phyloP scores from a whole-genome alignment of 2,797 vertebrate genomes.

The Enteromius radiatus region DNA sequence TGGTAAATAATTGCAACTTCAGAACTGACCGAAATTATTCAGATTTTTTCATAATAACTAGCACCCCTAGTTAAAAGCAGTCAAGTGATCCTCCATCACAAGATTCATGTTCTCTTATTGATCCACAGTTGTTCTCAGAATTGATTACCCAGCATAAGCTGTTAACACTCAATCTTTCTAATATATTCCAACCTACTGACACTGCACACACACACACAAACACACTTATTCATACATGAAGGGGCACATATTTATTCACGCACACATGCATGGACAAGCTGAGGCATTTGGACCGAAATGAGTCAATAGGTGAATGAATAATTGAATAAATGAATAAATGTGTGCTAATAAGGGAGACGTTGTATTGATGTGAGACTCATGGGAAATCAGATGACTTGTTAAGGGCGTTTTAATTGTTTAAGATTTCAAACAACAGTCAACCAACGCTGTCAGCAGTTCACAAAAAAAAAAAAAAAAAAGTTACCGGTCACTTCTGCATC shows the following conservation, averaged over 20 bases:
- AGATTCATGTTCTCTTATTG: slow-evolving; percentile 7
- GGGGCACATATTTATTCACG: slow-evolving; percentile 36
- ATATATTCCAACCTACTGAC: slow-evolving; percentile 37
- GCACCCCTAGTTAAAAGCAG: background rate
- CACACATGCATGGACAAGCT: slow-evolving; percentile 17
- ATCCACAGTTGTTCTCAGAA: slow-evolving; percentile 16
- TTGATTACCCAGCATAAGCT: slow-evolving; percentile 22
- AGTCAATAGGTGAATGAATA: slow-evolving; percentile 69
- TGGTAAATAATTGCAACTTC: background rate
- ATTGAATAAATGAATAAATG: slow-evolving; percentile 77
- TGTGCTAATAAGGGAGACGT: slow-evolving; percentile 70
- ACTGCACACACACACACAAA: background rate
- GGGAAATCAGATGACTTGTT: slow-evolving; percentile 76
- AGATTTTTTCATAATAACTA: background rate
- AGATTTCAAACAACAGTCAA: slow-evolving; percentile 71
- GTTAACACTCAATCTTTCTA: slow-evolving; percentile 33
- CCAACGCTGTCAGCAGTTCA: slow-evolving; percentile 44
- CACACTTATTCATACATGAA: slow-evolving; percentile 29
- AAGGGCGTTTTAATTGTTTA: slow-evolving; percentile 78
- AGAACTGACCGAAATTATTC: background rate
- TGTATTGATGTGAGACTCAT: slow-evolving; percentile 69
- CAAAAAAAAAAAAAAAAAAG: slow-evolving; percentile 13
- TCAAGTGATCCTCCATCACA: background rate
- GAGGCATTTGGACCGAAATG: slow-evolving; percentile 68
- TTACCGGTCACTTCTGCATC: slow-evolving; percentile 47